Evolutionary conservation across 2,797 vertebrate genomes (phyloP).

Genomic region (Glossophaga mutica): DNA sequence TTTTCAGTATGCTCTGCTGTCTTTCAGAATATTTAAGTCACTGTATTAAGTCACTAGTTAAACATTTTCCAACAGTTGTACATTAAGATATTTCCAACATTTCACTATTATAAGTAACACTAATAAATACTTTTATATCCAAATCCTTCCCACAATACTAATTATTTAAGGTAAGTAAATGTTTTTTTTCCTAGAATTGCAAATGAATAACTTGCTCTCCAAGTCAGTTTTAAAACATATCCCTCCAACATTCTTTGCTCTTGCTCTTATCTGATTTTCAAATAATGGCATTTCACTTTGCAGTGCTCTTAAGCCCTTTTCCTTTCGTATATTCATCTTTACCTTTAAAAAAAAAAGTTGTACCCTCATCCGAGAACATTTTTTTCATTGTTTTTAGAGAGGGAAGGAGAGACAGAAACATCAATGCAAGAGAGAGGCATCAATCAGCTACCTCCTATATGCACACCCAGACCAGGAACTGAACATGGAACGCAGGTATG

Average conservation of each 20-base stretch:
- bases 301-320: background rate
- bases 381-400: background rate
- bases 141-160: background rate
- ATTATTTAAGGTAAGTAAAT: background rate
- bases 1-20: background rate
- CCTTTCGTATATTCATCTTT: background rate
- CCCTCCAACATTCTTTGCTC: background rate
- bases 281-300: background rate
- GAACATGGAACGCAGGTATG: background rate
- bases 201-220: background rate
- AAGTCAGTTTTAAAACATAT: background rate
- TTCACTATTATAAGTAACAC: background rate
- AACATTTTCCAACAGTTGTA: background rate
- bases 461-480: background rate
- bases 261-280: background rate
- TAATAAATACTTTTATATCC: background rate
- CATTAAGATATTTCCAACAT: background rate
- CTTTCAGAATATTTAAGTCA: background rate
- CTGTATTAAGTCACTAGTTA: background rate
- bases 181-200: background rate
- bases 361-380: background rate
- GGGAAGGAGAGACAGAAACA: background rate
- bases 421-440: background rate
- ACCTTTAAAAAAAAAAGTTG: background rate
- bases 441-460: background rate